phyloP scores from a whole-genome alignment of 2,113 vertebrate genomes.

The Thoracochromis brauschi region DNA sequence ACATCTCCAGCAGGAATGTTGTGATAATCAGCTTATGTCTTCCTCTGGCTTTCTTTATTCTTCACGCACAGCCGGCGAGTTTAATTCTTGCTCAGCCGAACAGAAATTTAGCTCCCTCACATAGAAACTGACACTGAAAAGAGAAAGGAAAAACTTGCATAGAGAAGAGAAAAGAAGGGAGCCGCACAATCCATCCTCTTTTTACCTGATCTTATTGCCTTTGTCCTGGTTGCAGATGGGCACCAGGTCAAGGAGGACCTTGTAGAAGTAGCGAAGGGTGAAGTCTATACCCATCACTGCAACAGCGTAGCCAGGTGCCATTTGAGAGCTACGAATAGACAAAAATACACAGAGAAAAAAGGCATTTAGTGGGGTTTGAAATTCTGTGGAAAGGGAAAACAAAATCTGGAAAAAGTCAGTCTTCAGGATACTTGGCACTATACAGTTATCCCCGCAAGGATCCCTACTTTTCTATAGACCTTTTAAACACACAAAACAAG shows the following conservation, averaged over 20 bases:
- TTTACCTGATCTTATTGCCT: slow-evolving; percentile 93
- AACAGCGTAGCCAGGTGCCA: slow-evolving; percentile 85
- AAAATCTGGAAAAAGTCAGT: neutral
- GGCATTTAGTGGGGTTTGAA: neutral
- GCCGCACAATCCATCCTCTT: neutral
- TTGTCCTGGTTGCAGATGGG: slow-evolving; percentile 96
- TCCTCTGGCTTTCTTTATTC: neutral
- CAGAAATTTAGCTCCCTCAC: neutral
- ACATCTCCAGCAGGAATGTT: slow-evolving; percentile 56
- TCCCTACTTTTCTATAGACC: neutral
- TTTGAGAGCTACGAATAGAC: slow-evolving; percentile 55
- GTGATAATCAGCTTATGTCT: slow-evolving; percentile 64
- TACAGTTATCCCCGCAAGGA: neutral
- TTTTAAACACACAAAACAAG: neutral
- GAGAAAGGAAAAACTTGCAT: neutral
- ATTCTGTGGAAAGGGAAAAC: neutral
- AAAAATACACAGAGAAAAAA: neutral
- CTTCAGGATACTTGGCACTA: neutral
- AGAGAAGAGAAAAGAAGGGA: neutral
- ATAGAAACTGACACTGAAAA: neutral
- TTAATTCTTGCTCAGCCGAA: neutral
- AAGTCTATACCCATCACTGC: slow-evolving; percentile 99
- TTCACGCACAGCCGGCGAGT: neutral
- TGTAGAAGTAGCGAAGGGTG: slow-evolving; percentile 96
- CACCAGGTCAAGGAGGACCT: slow-evolving; percentile 91